phyloP scores from a whole-genome alignment of 1,140 invertebrate species.

The Chironomus tepperi region DNA sequence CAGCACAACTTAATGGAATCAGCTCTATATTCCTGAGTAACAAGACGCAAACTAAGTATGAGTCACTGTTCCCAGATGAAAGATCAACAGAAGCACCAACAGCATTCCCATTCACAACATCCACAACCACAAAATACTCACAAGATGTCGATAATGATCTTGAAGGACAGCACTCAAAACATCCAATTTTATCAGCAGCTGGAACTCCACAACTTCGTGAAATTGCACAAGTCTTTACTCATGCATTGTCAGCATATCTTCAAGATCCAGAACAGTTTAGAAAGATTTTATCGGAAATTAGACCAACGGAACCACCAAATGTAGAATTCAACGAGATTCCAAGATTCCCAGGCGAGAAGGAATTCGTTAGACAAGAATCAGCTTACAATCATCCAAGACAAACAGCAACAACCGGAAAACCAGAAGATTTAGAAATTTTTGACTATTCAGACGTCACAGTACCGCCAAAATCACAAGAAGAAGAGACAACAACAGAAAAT shows the following conservation, averaged over 20 bases:
- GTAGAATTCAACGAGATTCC: slow-evolving; percentile 30
- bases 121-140: slow-evolving; percentile 41
- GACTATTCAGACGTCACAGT: slow-evolving; percentile 60
- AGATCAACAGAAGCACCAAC: slow-evolving; percentile 30
- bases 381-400: slow-evolving; percentile 32
- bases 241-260: slow-evolving; percentile 68
- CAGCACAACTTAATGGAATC: slow-evolving; percentile 29
- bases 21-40: slow-evolving; percentile 45
- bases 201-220: slow-evolving; percentile 57
- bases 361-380: background rate
- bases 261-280: slow-evolving; percentile 70
- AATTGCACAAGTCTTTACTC: slow-evolving; percentile 71
- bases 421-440: slow-evolving; percentile 61
- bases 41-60: slow-evolving; percentile 50
- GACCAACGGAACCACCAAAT: slow-evolving; percentile 63
- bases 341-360: background rate
- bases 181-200: slow-evolving; percentile 20
- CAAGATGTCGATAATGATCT: slow-evolving; percentile 44
- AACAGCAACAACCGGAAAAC: slow-evolving; percentile 45
- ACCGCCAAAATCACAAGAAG: slow-evolving; percentile 39
- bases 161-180: slow-evolving; percentile 31
- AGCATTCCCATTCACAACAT: slow-evolving; percentile 40
- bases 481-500: slow-evolving; percentile 38
- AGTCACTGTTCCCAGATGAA: slow-evolving; percentile 44
- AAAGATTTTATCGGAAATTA: slow-evolving; percentile 59